Evolutionary conservation across 1,140 invertebrate genomes (phyloP).

Genomic region (Halictus rubicundus): DNA sequence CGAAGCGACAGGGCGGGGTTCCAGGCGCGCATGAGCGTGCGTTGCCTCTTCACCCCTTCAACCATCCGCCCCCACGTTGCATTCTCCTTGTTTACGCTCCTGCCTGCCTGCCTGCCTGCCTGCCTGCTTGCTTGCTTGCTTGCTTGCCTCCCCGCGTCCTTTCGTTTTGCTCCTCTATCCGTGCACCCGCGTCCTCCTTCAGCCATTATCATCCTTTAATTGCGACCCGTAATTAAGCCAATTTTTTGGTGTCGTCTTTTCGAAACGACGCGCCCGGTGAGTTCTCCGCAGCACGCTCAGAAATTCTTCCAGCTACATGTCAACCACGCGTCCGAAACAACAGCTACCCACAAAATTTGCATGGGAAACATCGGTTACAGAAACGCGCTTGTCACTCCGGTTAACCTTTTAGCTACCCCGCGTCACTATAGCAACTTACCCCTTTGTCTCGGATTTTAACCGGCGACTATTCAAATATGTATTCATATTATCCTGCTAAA

Average conservation of each 20-base stretch:
- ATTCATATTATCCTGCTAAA: no score
- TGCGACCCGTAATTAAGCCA: constrained; percentile 68
- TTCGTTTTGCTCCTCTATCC: constrained; percentile 11
- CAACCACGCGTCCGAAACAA: no score
- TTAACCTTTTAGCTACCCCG: no score
- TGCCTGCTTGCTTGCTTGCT: background rate
- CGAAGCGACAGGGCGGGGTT: constrained; percentile 77
- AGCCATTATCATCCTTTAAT: constrained; percentile 73
- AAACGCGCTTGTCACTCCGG: no score
- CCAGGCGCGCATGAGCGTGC: constrained; percentile 71
- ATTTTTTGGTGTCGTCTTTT: constrained; percentile 59
- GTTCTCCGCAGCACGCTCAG: background rate
- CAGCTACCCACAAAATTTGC: no score
- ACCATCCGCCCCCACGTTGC: constrained; percentile 38
- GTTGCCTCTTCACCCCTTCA: constrained; percentile 38
- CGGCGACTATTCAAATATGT: no score
- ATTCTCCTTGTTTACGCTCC: constrained; percentile 73
- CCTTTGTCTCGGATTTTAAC: no score
- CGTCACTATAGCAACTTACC: no score
- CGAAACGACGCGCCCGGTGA: no score
- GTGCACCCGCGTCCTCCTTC: constrained; percentile 8
- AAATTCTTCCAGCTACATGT: no score
- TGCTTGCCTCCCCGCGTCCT: background rate
- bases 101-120: constrained; percentile 31
- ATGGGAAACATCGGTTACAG: no score